Evolutionary conservation across 2,113 vertebrate species (phyloP), one percentile per base, ranked within the genome.

Genomic region (Bambusicola thoracicus): DNA sequence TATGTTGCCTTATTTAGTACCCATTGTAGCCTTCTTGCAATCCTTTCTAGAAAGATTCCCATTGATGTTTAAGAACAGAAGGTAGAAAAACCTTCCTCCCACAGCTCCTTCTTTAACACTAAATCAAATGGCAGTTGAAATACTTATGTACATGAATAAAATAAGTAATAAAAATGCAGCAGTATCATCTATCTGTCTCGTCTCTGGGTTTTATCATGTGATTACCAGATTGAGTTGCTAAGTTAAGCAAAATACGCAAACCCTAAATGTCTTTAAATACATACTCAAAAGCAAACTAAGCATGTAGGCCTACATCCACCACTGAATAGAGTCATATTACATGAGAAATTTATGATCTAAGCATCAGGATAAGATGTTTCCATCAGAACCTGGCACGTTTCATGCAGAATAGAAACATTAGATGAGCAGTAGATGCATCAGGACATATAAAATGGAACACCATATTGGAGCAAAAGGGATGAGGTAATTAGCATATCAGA

Each of bases 211-310:
- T 86, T 51, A 29, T 79, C 83, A 67, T 69, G 10, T 30, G 80
- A 18, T 56, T 53, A 61, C 9, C 15, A 70, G 18, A 70, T n/a
- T 3, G 68, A 77, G 3, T 55, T 75, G 19, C 11, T 63, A 86
- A 9, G 75, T 13, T 12, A 46, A 0, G 2, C 8, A 11, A 56
- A 59, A 44, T 19, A 51, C 0, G 7, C 2, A 83, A 86, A 48
- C 4, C 1, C 11, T 48, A 11, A 11, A 74, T 55, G 44, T 51
- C 10, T n/a, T 90, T 46, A 36, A 7, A 77, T 4, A 9, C 3
- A 21, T n/a, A 44, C 44, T 80, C 30, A 58, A 58, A 38, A 51
- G 8, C 56, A 46, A 73, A 48, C 18, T 67, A 21, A 72, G 46
- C 12, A 14, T 11, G 34, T 14, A 78, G 5, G 18, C 6, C 14